Evolutionary conservation across 2,113 vertebrate genomes (phyloP).

Genomic region (Erinaceus europaeus): DNA sequence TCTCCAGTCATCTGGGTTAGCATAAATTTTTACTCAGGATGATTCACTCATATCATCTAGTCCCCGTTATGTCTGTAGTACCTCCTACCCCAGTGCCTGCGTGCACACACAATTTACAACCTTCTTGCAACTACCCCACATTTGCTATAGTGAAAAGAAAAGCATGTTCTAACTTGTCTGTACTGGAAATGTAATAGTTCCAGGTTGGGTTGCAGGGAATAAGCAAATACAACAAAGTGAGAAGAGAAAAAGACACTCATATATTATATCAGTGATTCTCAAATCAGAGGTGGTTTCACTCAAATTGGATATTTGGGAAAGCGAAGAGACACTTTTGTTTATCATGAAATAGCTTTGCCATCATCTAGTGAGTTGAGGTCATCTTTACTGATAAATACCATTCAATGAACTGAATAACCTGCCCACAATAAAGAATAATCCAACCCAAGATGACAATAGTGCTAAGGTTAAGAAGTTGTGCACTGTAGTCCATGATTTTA

Average conservation of each 20-base stretch:
- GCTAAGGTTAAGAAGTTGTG: background rate
- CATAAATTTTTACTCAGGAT: background rate
- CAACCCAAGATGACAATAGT: background rate
- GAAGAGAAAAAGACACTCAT: background rate
- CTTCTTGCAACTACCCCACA: background rate
- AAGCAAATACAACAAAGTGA: background rate
- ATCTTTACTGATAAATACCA: background rate
- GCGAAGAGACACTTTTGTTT: background rate
- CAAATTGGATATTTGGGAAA: background rate
- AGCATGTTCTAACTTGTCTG: background rate
- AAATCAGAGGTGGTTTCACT: background rate
- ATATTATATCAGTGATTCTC: background rate
- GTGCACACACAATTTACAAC: background rate
- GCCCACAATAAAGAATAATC: background rate
- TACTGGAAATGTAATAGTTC: background rate
- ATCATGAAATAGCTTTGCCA: background rate
- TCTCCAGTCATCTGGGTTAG: background rate
- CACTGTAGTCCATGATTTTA: background rate
- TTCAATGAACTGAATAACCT: background rate
- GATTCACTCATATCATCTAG: background rate
- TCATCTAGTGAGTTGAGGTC: too few species aligned
- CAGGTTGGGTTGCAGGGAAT: background rate
- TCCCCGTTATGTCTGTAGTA: background rate
- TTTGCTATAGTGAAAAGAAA: background rate
- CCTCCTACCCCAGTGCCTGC: too few species aligned